Base-by-base conservation (phyloP, 2,113 vertebrate species). In the Oxyura jamaicensis region DNA sequence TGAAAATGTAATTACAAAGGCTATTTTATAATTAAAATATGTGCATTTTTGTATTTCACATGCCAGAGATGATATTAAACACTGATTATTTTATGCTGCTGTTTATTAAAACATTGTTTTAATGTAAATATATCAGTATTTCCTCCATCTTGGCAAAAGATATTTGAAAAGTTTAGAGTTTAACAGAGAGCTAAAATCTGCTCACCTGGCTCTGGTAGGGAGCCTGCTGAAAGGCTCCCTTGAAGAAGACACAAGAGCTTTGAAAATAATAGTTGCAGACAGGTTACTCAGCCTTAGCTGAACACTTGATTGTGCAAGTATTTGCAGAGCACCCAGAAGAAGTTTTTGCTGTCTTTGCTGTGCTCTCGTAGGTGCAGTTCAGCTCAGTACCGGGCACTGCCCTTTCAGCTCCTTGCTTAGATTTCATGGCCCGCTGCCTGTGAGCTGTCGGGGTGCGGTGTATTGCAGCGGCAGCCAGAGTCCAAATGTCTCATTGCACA, bases 41-140 rank as follows among this genome's bases (percentile, higher is more conserved):
- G 91, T 96, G 94, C 97, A 59, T 98, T 97, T 96, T 97, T 98
- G 98, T 98, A 98, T 97, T 97, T 97, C 96, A 98, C 97, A 42
- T 97, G 97, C 96, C 96, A 97, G 97, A 98, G 97, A 95, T 97
- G 91, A 98, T 97, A 98, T 98, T 98, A 98, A 98, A 98, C 97
- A 98, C 97, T 97, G 98, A 98, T 97, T 97, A 97, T 97, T 98
- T 97, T 98, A 98, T 98, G 97, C 97, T 98, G 97, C 97, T 98
- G 96, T 95, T 98, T 95, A 98, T 98, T 98, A 98, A 98, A 98
- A 98, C 85, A 23, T 97, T 81, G 92, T 91, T 98, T 97, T 97
- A 88, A 94, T 55, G 29, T 86, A 23, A 95, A 50, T 20, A 50
- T 56, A 11, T 28, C 10, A 0, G n/a, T 41, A 86, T 94, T 95